phyloP scores from a whole-genome alignment of 2,113 vertebrate species.

The Neofelis nebulosa region DNA sequence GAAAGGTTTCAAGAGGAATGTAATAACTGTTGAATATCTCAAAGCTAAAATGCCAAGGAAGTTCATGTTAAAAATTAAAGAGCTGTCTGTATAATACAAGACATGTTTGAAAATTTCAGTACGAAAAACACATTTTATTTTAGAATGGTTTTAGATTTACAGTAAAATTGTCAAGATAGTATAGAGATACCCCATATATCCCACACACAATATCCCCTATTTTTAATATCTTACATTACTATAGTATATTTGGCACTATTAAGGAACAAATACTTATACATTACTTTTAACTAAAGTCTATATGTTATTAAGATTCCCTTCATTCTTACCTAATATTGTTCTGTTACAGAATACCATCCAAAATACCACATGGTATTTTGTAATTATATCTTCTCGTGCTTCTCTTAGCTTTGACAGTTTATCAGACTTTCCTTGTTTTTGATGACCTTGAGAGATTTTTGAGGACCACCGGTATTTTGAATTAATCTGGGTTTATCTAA shows the following conservation, averaged over 20 bases:
- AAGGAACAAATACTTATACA: neutral
- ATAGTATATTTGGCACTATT: neutral
- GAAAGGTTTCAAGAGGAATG: neutral
- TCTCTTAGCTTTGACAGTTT: neutral
- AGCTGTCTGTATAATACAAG: neutral
- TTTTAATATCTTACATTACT: neutral
- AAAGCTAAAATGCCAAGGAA: neutral
- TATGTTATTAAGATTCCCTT: neutral
- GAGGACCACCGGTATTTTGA: neutral
- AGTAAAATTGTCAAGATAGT: neutral
- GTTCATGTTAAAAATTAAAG: neutral
- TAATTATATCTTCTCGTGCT: neutral
- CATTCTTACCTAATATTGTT: neutral
- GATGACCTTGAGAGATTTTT: neutral
- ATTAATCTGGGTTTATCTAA: neutral
- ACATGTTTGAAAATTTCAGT: neutral
- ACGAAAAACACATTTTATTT: constrained; percentile 8
- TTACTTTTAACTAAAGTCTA: neutral
- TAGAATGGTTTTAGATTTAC: neutral
- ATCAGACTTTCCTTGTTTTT: neutral
- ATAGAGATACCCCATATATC: neutral
- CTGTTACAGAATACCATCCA: neutral
- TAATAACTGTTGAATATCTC: neutral
- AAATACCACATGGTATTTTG: neutral
- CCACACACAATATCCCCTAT: neutral